Percentiles rank a stretch among this genome's conserved stretches.
Evolutionary conservation across 2,113 vertebrate species (phyloP).

Genomic region (Catharus fuscescens): DNA sequence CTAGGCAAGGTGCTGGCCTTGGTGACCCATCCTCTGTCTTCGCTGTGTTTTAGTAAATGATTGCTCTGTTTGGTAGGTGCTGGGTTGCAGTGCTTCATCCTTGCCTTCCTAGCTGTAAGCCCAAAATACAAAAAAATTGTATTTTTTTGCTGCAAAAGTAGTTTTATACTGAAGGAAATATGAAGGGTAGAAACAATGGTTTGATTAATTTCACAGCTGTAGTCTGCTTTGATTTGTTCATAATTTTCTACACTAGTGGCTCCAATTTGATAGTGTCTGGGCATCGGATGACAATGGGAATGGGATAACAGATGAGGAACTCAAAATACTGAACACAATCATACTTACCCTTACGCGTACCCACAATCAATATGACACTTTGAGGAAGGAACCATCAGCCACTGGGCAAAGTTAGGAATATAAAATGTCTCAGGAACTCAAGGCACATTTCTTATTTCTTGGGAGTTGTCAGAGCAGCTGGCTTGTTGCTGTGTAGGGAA

Average conservation of each 20-base stretch:
- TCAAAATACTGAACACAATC: constrained; percentile 65
- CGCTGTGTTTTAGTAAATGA: rapidly evolving
- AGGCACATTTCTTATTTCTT: constrained; percentile 54
- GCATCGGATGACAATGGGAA: constrained; percentile 71
- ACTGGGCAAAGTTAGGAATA: constrained; percentile 57
- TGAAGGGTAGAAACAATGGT: neutral
- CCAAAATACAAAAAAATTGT: neutral
- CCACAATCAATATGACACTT: constrained; percentile 72
- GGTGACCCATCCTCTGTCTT: neutral
- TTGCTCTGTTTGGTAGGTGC: neutral
- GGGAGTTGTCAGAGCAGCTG: constrained; percentile 8
- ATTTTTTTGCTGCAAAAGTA: neutral
- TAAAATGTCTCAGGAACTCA: constrained; percentile 54
- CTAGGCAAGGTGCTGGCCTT: neutral
- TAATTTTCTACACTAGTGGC: constrained; percentile 79
- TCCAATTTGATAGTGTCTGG: constrained; percentile 77
- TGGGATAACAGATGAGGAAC: constrained; percentile 76
- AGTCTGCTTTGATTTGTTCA: constrained; percentile 75
- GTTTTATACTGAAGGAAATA: constrained; percentile 42
- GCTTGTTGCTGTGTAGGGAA: neutral
- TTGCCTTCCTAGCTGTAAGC: neutral
- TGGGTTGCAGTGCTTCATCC: neutral
- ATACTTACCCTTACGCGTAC: constrained; percentile 19
- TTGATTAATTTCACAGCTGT: constrained; percentile 77
- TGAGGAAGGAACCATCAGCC: constrained; percentile 64